A percentile compares a stretch with the other conserved stretches of the same genome.
Evolutionary conservation across 2,888 invertebrate species (phyloP).

Genomic region (Scrobipalpa costella): DNA sequence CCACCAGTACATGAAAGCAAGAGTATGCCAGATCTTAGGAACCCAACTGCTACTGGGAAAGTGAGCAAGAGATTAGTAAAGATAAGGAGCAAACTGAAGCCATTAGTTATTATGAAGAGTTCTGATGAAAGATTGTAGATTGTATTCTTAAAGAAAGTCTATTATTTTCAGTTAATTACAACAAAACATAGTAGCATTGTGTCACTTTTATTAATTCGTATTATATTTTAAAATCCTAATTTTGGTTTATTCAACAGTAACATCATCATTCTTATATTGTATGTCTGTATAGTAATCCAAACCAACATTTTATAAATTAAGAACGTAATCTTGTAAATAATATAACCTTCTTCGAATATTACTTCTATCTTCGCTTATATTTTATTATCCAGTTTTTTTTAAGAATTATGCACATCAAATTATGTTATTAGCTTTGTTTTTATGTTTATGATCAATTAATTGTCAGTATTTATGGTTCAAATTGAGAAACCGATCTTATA

Average conservation of each 20-base stretch:
- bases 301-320: too few relatives aligned
- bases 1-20: constrained; percentile 70
- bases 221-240: too few relatives aligned
- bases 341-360: background rate
- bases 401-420: background rate
- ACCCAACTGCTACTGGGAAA: constrained; percentile 54
- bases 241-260: too few relatives aligned
- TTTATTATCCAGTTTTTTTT: background rate
- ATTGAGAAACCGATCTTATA: background rate
- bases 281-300: too few relatives aligned
- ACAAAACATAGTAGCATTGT: constrained; percentile 52
- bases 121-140: constrained; percentile 64
- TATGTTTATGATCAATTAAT: background rate
- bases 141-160: background rate
- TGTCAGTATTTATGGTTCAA: background rate
- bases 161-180: too few relatives aligned
- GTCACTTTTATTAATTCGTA: too few relatives aligned
- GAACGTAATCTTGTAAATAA: background rate
- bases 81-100: constrained; percentile 68
- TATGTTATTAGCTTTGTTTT: background rate
- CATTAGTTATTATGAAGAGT: constrained; percentile 72
- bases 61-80: constrained; percentile 73
- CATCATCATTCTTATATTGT: background rate
- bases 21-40: constrained; percentile 76
- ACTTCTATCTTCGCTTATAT: background rate